Evolutionary conservation across 2,113 vertebrate species (phyloP).

Genomic region (Dicrurus megarhynchus): DNA sequence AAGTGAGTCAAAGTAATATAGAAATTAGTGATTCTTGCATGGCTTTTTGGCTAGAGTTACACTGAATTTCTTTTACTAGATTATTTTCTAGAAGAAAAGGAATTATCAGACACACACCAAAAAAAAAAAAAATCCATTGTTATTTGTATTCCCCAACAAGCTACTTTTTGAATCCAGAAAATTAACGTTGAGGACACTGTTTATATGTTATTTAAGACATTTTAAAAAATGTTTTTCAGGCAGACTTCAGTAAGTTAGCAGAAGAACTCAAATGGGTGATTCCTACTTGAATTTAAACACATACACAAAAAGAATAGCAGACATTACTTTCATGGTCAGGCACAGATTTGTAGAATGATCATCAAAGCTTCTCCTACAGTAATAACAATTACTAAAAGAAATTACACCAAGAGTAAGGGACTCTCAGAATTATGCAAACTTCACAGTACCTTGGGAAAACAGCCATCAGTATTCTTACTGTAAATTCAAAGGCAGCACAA

Average conservation of each 20-base stretch:
- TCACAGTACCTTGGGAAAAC: neutral
- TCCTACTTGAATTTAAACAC: neutral
- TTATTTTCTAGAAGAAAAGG: neutral
- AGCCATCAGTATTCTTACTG: neutral
- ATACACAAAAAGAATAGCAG: neutral
- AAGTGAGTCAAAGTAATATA: neutral
- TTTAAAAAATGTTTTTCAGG: neutral
- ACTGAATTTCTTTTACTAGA: neutral
- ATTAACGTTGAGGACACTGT: neutral
- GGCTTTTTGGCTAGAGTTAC: neutral
- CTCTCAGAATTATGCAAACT: neutral
- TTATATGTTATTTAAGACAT: neutral
- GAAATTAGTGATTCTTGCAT: neutral
- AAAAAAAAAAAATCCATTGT: neutral
- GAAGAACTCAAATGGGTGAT: neutral
- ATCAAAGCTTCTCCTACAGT: neutral
- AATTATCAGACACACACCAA: neutral
- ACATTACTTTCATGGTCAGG: neutral
- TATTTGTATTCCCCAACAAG: neutral
- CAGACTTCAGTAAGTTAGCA: neutral
- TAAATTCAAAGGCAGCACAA: neutral
- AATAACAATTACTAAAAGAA: neutral
- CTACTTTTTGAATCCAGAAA: neutral
- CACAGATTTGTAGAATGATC: neutral
- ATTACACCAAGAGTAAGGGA: neutral